phyloP scores from a whole-genome alignment of 2,888 invertebrate genomes.

The Archips crataeganus region DNA sequence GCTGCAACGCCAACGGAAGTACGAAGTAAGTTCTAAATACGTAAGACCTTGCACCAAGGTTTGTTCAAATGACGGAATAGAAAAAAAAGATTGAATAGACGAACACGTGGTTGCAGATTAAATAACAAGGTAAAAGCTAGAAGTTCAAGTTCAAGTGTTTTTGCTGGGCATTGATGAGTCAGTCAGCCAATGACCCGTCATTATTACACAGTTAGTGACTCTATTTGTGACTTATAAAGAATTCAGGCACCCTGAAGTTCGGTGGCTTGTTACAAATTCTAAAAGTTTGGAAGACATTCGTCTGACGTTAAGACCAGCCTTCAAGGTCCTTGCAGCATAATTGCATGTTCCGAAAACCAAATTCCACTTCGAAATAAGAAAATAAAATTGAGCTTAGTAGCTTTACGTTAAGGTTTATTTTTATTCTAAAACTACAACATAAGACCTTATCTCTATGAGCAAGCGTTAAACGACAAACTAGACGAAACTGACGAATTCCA shows the following conservation, averaged over 20 bases:
- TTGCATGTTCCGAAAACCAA: slow-evolving; percentile 2
- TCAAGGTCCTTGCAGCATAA: neutral
- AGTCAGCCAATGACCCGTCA: too few species aligned
- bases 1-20: too few species aligned
- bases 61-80: too few species aligned
- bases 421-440: neutral
- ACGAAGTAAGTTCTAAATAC: too few species aligned
- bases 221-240: neutral
- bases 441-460: slow-evolving; percentile 5
- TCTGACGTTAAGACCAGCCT: neutral
- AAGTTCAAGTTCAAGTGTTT: too few species aligned
- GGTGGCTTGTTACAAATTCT: neutral
- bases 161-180: too few species aligned
- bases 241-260: neutral
- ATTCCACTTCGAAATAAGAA: neutral
- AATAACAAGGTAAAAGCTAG: too few species aligned
- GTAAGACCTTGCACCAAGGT: too few species aligned
- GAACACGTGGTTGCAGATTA: too few species aligned
- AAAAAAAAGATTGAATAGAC: too few species aligned
- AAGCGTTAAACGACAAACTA: slow-evolving; percentile 27
- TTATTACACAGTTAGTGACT: too few species aligned
- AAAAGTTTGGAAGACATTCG: neutral
- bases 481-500: slow-evolving; percentile 37
- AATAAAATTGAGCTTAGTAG: neutral
- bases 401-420: neutral